Conservation (phyloP, 2,113 vertebrate genomes). For the Spea bombifrons region DNA sequence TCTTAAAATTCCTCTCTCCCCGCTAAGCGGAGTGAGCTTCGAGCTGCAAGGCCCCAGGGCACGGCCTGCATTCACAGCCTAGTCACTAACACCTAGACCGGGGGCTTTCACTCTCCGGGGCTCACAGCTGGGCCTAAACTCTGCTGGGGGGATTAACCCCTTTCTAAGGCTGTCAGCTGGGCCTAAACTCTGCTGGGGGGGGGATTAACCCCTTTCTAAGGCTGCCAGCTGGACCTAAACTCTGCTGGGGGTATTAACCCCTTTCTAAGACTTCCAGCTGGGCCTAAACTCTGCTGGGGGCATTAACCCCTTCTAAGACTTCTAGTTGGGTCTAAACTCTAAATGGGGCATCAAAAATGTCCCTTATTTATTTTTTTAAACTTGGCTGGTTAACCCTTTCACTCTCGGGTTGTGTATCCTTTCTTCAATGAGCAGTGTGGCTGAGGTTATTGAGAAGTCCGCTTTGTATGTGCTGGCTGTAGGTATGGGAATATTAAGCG, state of each 20-base stretch:
- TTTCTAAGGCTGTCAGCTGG: neutral
- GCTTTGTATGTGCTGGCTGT: too few relatives aligned
- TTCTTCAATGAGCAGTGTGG: too few relatives aligned
- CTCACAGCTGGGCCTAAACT: too few relatives aligned
- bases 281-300: too few relatives aligned
- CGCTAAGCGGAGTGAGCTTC: conserved; percentile 51
- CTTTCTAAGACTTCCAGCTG: neutral
- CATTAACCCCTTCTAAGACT: neutral
- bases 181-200: neutral
- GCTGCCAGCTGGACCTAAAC: too few relatives aligned
- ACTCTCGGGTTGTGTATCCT: too few relatives aligned
- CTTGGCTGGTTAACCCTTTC: too few relatives aligned
- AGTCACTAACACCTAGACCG: neutral
- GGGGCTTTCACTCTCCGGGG: neutral
- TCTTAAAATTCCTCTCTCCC: conserved; percentile 60
- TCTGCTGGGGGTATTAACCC: neutral
- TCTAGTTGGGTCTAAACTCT: too few relatives aligned
- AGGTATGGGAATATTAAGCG: too few relatives aligned
- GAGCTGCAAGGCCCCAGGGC: conserved; percentile 7
- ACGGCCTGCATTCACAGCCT: neutral
- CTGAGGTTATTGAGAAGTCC: too few relatives aligned
- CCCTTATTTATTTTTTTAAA: too few relatives aligned
- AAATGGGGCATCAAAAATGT: too few relatives aligned
- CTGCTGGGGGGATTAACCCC: neutral
- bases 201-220: neutral